phyloP scores from a whole-genome alignment of 2,113 vertebrate species.

The Tringa solitaria region DNA sequence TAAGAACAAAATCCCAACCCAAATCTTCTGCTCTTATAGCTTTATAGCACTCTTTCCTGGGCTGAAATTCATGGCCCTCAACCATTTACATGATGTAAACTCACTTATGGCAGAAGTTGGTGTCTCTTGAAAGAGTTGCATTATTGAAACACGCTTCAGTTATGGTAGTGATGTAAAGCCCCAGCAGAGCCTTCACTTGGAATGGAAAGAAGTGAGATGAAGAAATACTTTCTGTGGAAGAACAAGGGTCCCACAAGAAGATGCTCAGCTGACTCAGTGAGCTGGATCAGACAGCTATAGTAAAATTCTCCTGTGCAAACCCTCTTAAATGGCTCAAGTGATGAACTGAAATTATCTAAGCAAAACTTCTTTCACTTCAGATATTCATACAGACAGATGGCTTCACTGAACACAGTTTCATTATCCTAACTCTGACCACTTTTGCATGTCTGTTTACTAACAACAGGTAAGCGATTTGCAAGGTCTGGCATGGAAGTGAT shows the following conservation, averaged over 20 bases:
- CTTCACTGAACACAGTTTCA: neutral
- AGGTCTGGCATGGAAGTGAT: neutral
- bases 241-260: neutral
- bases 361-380: neutral
- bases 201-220: neutral
- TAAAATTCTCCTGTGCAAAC: neutral
- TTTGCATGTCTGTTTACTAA: neutral
- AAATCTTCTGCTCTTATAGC: neutral
- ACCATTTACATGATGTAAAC: neutral
- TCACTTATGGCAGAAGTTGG: neutral
- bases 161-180: neutral
- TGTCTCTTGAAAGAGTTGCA: neutral
- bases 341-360: neutral
- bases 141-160: neutral
- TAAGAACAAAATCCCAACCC: neutral
- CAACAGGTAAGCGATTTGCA: neutral
- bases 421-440: neutral
- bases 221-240: neutral
- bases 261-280: neutral
- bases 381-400: neutral
- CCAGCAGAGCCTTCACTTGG: neutral
- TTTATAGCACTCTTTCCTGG: neutral
- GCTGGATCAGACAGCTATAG: neutral
- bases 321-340: neutral
- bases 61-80: neutral